phyloP scores from a whole-genome alignment of 2,113 vertebrate species.

The Oostethus manadensis region DNA sequence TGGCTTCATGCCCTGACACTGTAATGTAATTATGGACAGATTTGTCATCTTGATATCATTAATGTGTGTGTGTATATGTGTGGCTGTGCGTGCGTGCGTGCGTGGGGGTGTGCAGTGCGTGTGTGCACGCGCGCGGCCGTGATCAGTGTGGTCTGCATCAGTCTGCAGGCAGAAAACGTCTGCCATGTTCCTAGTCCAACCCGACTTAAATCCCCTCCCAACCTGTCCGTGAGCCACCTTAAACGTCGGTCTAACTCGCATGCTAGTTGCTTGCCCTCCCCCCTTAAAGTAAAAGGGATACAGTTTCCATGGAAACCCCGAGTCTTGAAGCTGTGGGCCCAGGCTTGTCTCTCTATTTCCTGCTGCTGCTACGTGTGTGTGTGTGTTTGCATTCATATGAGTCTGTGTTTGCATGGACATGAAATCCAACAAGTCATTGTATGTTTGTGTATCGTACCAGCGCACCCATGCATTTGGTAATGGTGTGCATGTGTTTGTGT shows the following conservation, averaged over 20 bases:
- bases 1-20: constrained; percentile 25
- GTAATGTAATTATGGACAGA: constrained; percentile 48
- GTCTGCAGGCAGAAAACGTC: constrained; percentile 8
- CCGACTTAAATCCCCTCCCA: constrained; percentile 60
- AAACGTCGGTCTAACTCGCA: constrained; percentile 54
- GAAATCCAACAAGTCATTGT: constrained; percentile 19
- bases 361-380: constrained; percentile 30
- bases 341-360: constrained; percentile 61
- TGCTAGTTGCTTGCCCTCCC: constrained; percentile 55
- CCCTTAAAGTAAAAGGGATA: constrained; percentile 50
- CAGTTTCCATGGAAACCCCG: constrained; percentile 77
- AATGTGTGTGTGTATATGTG: constrained; percentile 24
- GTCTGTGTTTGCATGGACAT: constrained; percentile 42
- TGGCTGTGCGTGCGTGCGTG: constrained; percentile 10
- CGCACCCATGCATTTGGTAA: constrained; percentile 12
- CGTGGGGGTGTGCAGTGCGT: constrained; percentile 10
- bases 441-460: constrained; percentile 9
- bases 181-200: constrained; percentile 35
- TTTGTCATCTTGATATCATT: constrained; percentile 42
- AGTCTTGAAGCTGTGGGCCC: constrained; percentile 58
- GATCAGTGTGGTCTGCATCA: constrained; percentile 5
- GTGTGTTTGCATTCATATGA: constrained; percentile 22
- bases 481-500: constrained; percentile 8
- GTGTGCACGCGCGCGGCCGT: constrained; percentile 11
- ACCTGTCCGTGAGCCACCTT: constrained; percentile 45